Percentiles rank a stretch among this genome's conserved stretches.
phyloP scores from a whole-genome alignment of 2,797 vertebrate species.

The Sternarchorhynchus goeldii region DNA sequence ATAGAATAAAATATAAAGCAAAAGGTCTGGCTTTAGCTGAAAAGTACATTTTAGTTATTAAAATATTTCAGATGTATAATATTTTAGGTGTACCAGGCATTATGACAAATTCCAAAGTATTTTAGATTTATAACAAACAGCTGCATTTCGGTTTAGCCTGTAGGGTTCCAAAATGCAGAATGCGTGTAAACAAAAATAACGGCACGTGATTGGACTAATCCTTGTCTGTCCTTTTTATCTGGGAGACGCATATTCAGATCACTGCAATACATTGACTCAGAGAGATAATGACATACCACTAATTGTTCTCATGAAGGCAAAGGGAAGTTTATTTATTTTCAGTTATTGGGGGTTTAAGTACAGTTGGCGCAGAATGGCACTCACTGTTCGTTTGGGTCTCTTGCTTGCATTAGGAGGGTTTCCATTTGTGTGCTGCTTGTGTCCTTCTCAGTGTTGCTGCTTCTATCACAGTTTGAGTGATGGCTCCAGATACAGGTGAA shows the following conservation, averaged over 20 bases:
- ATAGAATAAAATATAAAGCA: too few relatives aligned
- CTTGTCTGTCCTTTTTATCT: conserved; percentile 94
- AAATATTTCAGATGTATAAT: too few relatives aligned
- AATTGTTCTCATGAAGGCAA: conserved; percentile 50
- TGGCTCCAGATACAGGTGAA: conserved; percentile 90
- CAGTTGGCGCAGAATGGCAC: conserved; percentile 66
- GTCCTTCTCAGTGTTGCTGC: conserved; percentile 94
- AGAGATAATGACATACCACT: conserved; percentile 70
- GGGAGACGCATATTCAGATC: conserved; percentile 80
- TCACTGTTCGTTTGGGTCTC: conserved; percentile 76
- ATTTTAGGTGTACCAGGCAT: conserved; percentile 60
- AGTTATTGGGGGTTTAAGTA: neutral
- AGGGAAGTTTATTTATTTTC: conserved; percentile 23
- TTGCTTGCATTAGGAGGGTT: conserved; percentile 74
- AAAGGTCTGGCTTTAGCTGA: too few relatives aligned
- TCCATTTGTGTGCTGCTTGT: conserved; percentile 69
- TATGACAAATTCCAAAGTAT: conserved; percentile 75
- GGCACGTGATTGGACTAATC: conserved; percentile 88
- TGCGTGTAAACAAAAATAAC: conserved; percentile 88
- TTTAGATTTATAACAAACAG: conserved; percentile 55
- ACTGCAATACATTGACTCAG: conserved; percentile 76
- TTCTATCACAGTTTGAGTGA: conserved; percentile 87
- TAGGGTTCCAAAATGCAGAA: conserved; percentile 83
- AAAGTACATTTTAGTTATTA: too few relatives aligned
- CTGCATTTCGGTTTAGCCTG: conserved; percentile 72